These are phyloP conservation scores for Microtus ochrogaster DNA, from an alignment of 2,113 vertebrate species.

Conservation along the genomic window DNA sequence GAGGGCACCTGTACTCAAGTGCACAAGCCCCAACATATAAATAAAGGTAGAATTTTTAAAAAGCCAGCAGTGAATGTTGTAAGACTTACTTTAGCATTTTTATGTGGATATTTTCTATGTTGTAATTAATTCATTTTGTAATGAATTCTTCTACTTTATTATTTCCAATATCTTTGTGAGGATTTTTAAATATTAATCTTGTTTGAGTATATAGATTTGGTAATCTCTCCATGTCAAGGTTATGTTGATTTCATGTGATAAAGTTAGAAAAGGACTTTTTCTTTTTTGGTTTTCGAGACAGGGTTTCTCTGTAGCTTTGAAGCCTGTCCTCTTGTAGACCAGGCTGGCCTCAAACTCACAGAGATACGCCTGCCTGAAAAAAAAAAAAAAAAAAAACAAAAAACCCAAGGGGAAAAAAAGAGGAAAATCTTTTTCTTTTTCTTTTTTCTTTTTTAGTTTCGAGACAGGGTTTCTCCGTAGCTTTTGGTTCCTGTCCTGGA, in stretches of 20 bases:
- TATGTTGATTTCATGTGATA: neutral
- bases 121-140: constrained; percentile 15
- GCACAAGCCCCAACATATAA: too few relatives aligned
- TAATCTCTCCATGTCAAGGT: neutral
- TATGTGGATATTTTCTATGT: constrained; percentile 33
- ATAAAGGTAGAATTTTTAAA: neutral
- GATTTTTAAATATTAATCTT: neutral
- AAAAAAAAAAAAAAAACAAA: too few relatives aligned
- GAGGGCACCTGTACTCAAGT: neutral
- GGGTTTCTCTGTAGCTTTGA: too few relatives aligned
- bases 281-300: too few relatives aligned
- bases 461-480: too few relatives aligned
- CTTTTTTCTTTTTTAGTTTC: too few relatives aligned
- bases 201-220: neutral
- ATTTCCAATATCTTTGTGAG: constrained; percentile 31
- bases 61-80: neutral
- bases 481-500: too few relatives aligned
- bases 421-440: neutral
- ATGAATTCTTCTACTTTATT: neutral
- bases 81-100: constrained; percentile 24
- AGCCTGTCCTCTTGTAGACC: too few relatives aligned
- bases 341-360: too few relatives aligned
- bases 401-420: neutral
- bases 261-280: neutral
- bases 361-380: too few relatives aligned